Conservation (phyloP, 2,113 vertebrate species). For the Orcinus orca region DNA sequence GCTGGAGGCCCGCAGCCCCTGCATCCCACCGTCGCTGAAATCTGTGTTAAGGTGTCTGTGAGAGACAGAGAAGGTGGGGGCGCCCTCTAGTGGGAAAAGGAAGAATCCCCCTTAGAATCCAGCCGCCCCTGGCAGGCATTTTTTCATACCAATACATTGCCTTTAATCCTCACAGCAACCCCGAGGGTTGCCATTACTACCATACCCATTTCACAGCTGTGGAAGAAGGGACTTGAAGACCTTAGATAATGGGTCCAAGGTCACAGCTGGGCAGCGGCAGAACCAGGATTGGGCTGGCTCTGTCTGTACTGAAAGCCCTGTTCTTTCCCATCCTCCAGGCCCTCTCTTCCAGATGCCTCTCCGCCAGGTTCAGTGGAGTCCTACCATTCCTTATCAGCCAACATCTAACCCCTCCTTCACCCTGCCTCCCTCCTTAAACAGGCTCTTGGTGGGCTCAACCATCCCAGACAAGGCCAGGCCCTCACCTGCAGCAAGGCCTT, state of each 20-base stretch:
- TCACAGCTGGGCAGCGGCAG: background rate
- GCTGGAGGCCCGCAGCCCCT: rapidly evolving
- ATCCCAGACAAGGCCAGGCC: background rate
- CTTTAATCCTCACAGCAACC: background rate
- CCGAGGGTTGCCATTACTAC: background rate
- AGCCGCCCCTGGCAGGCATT: background rate
- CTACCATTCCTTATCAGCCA: background rate
- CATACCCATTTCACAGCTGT: background rate
- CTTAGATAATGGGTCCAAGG: background rate
- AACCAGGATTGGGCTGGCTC: background rate
- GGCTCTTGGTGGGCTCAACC: background rate
- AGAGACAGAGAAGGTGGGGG: background rate
- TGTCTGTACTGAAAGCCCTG: background rate
- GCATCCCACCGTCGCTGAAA: rapidly evolving
- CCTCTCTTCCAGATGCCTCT: background rate
- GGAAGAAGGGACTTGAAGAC: background rate
- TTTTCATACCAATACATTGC: background rate
- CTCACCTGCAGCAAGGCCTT: background rate
- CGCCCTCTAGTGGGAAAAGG: slow-evolving; percentile 32
- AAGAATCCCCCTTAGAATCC: background rate
- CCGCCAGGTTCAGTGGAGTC: background rate
- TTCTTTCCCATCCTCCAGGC: background rate
- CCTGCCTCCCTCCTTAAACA: background rate
- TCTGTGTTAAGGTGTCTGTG: background rate
- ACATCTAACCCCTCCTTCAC: background rate